Percentiles rank a stretch among this genome's conserved stretches.
Conservation (phyloP, 2,888 invertebrate species). For the Agonopterix alstromeriana region DNA sequence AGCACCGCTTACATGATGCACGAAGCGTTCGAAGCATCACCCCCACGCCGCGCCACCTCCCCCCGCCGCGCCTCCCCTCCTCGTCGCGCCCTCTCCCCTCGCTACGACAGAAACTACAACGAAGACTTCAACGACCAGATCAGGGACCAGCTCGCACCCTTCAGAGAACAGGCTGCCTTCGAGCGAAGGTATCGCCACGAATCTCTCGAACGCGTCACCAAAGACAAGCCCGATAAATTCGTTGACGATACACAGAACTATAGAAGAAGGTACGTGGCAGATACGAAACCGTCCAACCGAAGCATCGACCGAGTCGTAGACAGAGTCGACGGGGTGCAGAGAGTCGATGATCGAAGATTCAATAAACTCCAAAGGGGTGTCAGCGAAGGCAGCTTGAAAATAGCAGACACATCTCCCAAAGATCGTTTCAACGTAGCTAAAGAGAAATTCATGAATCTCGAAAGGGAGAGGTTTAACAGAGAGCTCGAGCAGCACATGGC, state of each 20-base stretch:
- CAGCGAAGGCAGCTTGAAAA: conserved; percentile 65
- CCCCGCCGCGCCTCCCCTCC: conserved; percentile 27
- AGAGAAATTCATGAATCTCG: conserved; percentile 89
- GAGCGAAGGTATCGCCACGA: conserved; percentile 66
- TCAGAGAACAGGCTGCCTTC: conserved; percentile 52
- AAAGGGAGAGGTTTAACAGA: conserved; percentile 80
- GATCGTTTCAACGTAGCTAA: conserved; percentile 91
- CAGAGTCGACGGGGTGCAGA: conserved; percentile 45
- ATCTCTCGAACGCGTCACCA: conserved; percentile 47
- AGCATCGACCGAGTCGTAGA: conserved; percentile 68
- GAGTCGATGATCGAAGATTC: conserved; percentile 65
- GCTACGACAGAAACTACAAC: conserved; percentile 28
- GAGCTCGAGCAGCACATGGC: conserved; percentile 74
- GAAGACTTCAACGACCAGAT: conserved; percentile 36
- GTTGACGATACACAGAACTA: conserved; percentile 50
- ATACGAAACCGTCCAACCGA: conserved; percentile 62
- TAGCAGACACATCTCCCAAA: conserved; percentile 77
- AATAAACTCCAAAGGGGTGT: conserved; percentile 59
- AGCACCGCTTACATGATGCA: conserved; percentile 81
- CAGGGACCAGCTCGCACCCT: conserved; percentile 58
- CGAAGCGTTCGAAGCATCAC: conserved; percentile 70
- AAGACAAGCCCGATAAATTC: conserved; percentile 58
- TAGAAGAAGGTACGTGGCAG: conserved; percentile 70
- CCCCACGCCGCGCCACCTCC: conserved; percentile 41
- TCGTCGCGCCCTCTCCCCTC: conserved; percentile 36